A percentile compares a stretch with the other conserved stretches of the same genome.
Evolutionary conservation across 1,140 invertebrate species (phyloP).

Genomic region (Agrilus planipennis): DNA sequence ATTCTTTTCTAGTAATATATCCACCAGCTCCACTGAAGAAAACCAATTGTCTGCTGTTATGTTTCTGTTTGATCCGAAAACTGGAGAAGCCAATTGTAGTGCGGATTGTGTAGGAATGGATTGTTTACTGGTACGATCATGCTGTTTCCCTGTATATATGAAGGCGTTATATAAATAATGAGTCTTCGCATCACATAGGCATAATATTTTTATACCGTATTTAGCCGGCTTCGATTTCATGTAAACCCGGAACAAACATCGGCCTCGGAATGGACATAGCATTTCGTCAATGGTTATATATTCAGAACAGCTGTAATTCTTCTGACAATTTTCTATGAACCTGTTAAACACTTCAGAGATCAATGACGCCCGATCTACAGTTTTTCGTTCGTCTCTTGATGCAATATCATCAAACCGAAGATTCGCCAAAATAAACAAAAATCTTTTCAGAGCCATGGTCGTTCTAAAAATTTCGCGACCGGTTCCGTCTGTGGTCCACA

Average conservation of each 20-base stretch:
- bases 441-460: conserved; percentile 18
- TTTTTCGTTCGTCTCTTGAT: neutral
- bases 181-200: conserved; percentile 5
- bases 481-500: conserved; percentile 22
- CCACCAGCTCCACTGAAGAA: conserved; percentile 16
- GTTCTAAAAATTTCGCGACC: conserved; percentile 20
- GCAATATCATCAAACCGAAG: conserved; percentile 14
- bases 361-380: too few relatives aligned
- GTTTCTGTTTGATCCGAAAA: conserved; percentile 18
- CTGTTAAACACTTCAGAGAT: too few relatives aligned
- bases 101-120: conserved; percentile 5
- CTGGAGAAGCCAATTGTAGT: conserved; percentile 12
- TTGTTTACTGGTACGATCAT: neutral
- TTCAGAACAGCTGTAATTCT: conserved; percentile 5
- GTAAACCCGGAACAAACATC: conserved; percentile 5
- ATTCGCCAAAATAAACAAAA: conserved; percentile 15
- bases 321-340: conserved; percentile 1
- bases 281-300: conserved; percentile 10
- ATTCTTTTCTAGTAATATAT: conserved; percentile 17
- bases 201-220: conserved; percentile 5
- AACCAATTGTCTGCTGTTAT: conserved; percentile 28
- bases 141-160: conserved; percentile 3
- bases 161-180: conserved; percentile 8
- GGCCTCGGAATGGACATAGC: conserved; percentile 5
- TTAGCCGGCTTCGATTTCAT: conserved; percentile 1